phyloP scores from a whole-genome alignment of 2,113 vertebrate genomes.

The Phrynocephalus versicolor region DNA sequence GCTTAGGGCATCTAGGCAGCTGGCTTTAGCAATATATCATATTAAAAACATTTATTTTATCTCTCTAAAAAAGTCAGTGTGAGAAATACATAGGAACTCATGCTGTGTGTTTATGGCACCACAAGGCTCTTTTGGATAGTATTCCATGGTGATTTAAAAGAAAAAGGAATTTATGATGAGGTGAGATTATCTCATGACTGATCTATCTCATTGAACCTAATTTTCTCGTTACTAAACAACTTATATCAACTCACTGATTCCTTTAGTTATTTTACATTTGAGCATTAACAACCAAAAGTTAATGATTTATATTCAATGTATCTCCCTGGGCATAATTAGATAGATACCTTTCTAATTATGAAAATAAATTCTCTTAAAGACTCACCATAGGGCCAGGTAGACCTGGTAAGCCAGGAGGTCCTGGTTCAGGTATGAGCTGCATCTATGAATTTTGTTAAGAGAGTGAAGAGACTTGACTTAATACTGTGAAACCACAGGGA shows the following conservation, averaged over 20 bases:
- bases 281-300: background rate
- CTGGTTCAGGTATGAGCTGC: constrained; percentile 89
- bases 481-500: background rate
- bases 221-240: background rate
- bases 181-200: no score
- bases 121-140: background rate
- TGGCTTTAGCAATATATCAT: background rate
- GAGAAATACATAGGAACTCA: background rate
- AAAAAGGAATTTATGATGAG: background rate
- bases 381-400: constrained; percentile 83
- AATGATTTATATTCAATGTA: background rate
- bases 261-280: background rate
- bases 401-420: constrained; percentile 86
- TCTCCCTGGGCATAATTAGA: background rate
- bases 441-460: constrained; percentile 60
- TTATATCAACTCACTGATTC: background rate
- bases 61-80: background rate
- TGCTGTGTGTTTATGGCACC: background rate
- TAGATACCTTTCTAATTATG: no score
- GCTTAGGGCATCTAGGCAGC: no score
- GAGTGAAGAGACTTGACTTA: fast-evolving
- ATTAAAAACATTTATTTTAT: background rate
- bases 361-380: constrained; percentile 1
- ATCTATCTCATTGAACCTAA: background rate
- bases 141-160: background rate